phyloP scores from a whole-genome alignment of 2,797 vertebrate genomes.

The Myotis myotis region DNA sequence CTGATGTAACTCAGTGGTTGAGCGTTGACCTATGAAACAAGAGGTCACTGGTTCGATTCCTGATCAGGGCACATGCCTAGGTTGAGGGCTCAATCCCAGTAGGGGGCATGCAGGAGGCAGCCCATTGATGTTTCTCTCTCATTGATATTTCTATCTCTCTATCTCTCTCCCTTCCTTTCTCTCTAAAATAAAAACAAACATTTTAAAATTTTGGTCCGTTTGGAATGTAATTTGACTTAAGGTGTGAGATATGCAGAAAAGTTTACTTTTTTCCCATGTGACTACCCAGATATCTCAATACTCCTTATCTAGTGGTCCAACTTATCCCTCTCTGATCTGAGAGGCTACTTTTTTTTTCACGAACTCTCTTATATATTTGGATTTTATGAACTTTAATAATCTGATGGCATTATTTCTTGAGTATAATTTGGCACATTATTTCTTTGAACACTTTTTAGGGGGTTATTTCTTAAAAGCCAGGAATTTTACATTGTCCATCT shows the following conservation, averaged over 20 bases:
- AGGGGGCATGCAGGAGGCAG: no score
- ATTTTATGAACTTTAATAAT: background rate
- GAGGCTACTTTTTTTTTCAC: background rate
- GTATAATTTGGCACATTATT: background rate
- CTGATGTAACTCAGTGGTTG: no score
- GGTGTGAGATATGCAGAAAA: background rate
- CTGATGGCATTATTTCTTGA: conserved; percentile 8
- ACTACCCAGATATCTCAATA: background rate
- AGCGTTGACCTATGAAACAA: no score
- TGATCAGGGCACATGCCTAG: no score
- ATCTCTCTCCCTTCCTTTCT: no score
- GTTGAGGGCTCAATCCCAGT: no score
- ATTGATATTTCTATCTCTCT: no score
- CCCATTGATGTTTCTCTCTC: no score
- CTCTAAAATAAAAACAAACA: no score
- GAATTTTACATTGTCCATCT: background rate
- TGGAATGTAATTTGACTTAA: conserved; percentile 30
- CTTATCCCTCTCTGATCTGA: background rate
- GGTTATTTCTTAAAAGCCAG: background rate
- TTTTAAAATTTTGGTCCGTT: background rate
- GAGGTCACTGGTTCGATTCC: no score
- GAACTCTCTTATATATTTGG: background rate
- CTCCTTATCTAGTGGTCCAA: background rate
- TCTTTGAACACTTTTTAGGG: background rate
- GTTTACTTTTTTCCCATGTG: background rate